Base-by-base conservation (phyloP, 2,113 vertebrate genomes). In the Chaetura pelagica region DNA sequence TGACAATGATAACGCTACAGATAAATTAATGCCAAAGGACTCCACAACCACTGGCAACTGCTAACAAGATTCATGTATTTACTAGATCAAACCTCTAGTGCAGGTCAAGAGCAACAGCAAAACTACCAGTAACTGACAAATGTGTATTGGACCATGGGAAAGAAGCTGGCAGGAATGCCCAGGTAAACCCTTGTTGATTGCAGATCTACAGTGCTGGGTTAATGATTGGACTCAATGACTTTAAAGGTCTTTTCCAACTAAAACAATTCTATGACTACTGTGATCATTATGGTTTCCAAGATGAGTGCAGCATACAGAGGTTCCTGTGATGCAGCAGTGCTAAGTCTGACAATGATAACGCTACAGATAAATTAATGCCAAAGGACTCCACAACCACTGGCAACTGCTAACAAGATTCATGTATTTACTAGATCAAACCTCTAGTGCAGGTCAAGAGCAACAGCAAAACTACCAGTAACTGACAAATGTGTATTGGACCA, bases 221-320 rank as follows among this genome's bases (percentile, higher is more conserved):
- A 42, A 42, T 14, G 40, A 14, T 12, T 42, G 40, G 40, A 42
- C 40, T 42, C 14, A 14, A 42, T 42, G 40, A 14, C 13, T 12
- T 42, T 42, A 42, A 42, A 42, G 40, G 40, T 42, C 40, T 42
- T 42, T 42, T 42, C 40, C 40, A 42, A 42, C 40, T 14, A 42
- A 42, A 42, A 42, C 40, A 42, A 42, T 42, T 42, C 40, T 42
- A 42, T 42, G 40, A 42, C 46, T 27, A 79, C 24, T 77, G 54
- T 12, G 21, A 87, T 81, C 1, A 0, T 42, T 54, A 57, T 0
- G 1, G 23, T 19, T 86, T 77, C 62, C 66, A n/a, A 68, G 44
- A 68, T 3, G 5, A 80, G 12, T 15, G 16, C 49, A 83, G 49
- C 22, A 38, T 9, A 71, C 2, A 74, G 34, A 88, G 55, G 54